These are phyloP conservation scores for Parotocinclus haroldoi DNA, from an alignment of 2,797 vertebrate genomes.

Conservation along the genomic window DNA sequence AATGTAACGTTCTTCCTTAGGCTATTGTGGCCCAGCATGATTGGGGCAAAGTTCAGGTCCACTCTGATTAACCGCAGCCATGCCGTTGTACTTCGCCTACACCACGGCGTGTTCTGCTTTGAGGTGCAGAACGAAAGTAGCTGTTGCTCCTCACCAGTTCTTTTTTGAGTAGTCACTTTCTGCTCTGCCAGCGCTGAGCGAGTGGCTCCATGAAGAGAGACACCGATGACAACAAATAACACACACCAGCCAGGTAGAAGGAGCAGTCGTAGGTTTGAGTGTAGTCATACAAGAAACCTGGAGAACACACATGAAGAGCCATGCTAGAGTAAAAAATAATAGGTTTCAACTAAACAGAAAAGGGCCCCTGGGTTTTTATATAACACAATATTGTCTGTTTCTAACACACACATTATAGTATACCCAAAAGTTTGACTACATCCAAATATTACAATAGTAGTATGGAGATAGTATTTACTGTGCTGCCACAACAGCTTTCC, in stretches of 20 bases:
- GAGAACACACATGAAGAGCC: too few relatives aligned
- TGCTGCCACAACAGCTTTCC: too few relatives aligned
- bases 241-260: constrained; percentile 87
- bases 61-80: neutral
- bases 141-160: constrained; percentile 66
- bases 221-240: constrained; percentile 83
- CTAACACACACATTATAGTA: too few relatives aligned
- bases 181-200: constrained; percentile 75
- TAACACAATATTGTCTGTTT: too few relatives aligned
- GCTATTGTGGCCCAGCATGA: constrained; percentile 46
- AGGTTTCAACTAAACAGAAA: too few relatives aligned
- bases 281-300: constrained; percentile 90
- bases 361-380: too few relatives aligned
- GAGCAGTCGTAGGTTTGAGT: constrained; percentile 87
- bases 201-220: constrained; percentile 86
- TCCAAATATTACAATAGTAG: too few relatives aligned
- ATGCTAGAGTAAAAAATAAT: too few relatives aligned
- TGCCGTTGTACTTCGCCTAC: constrained; percentile 55
- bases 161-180: constrained; percentile 53
- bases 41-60: constrained; percentile 43
- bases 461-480: too few relatives aligned
- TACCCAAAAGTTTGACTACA: too few relatives aligned
- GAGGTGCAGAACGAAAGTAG: constrained; percentile 62
- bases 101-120: constrained; percentile 64
- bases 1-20: constrained; percentile 20